Evolutionary conservation across 2,113 vertebrate species (phyloP).

Genomic region (Chauna torquata): DNA sequence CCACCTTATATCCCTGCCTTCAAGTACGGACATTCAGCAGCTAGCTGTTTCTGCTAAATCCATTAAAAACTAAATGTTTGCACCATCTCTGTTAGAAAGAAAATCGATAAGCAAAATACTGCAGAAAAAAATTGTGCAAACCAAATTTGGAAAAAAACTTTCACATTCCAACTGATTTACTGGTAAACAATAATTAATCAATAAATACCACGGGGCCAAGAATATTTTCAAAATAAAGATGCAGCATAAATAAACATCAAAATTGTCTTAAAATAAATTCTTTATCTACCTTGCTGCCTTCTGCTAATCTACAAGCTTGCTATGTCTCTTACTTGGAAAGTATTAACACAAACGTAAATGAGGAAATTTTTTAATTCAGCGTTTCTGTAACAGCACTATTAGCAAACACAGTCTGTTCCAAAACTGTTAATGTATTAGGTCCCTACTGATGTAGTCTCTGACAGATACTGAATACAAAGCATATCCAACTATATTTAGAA

Average conservation of each 20-base stretch:
- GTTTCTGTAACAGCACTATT: neutral
- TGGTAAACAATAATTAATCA: neutral
- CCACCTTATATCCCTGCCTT: neutral
- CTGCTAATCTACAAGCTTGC: neutral
- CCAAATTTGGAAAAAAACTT: neutral
- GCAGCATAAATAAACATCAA: neutral
- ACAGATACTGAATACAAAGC: neutral
- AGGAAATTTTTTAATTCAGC: neutral
- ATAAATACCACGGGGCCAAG: neutral
- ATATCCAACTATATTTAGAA: constrained; percentile 67
- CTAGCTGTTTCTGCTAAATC: neutral
- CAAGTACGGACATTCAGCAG: neutral
- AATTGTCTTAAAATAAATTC: neutral
- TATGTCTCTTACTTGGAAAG: neutral
- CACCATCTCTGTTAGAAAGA: neutral
- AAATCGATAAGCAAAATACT: neutral
- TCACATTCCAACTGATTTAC: neutral
- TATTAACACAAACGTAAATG: neutral
- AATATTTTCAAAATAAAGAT: neutral
- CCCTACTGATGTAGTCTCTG: neutral
- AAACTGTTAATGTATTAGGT: constrained; percentile 30
- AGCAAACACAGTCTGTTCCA: neutral
- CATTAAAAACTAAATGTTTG: neutral
- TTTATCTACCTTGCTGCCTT: neutral
- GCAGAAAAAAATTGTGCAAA: neutral